A percentile compares a stretch with the other conserved stretches of the same genome.
phyloP scores from a whole-genome alignment of 2,888 invertebrate genomes.

The Hyppa rectilinea region DNA sequence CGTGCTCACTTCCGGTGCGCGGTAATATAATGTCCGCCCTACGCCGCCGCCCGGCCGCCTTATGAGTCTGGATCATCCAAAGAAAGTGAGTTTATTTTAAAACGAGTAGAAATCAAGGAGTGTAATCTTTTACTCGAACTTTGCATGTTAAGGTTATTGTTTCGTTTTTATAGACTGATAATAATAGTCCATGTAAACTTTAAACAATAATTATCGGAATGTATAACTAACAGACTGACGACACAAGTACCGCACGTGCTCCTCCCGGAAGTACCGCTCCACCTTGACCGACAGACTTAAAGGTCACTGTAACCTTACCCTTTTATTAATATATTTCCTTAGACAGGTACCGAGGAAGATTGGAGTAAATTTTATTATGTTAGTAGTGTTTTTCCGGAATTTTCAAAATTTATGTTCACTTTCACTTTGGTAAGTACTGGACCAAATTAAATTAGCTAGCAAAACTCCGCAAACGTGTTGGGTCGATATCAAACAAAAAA shows the following conservation, averaged over 20 bases:
- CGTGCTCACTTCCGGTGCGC: slow-evolving; percentile 54
- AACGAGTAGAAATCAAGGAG: slow-evolving; percentile 6
- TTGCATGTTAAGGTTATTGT: not conserved
- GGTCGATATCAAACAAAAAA: too few relatives aligned
- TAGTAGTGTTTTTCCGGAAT: not conserved
- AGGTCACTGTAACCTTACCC: slow-evolving; percentile 1
- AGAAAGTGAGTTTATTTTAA: slow-evolving; percentile 5
- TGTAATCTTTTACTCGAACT: slow-evolving; percentile 12
- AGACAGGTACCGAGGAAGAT: not conserved
- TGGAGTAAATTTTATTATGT: not conserved
- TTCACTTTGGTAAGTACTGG: too few relatives aligned
- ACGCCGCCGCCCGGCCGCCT: slow-evolving; percentile 25
- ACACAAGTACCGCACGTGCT: not conserved
- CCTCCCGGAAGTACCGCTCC: not conserved
- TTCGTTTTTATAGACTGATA: too few relatives aligned
- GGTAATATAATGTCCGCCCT: slow-evolving; percentile 57
- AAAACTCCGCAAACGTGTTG: too few relatives aligned
- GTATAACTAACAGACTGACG: not conserved
- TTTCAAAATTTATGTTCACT: not conserved
- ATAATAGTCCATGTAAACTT: too few relatives aligned
- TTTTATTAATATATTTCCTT: slow-evolving; percentile 3
- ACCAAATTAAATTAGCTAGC: too few relatives aligned
- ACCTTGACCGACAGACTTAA: slow-evolving; percentile 18
- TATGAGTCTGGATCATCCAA: slow-evolving; percentile 32
- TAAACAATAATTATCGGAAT: not conserved